phyloP scores from a whole-genome alignment of 2,113 vertebrate genomes.

The Rhinopomastus cyanomelas region DNA sequence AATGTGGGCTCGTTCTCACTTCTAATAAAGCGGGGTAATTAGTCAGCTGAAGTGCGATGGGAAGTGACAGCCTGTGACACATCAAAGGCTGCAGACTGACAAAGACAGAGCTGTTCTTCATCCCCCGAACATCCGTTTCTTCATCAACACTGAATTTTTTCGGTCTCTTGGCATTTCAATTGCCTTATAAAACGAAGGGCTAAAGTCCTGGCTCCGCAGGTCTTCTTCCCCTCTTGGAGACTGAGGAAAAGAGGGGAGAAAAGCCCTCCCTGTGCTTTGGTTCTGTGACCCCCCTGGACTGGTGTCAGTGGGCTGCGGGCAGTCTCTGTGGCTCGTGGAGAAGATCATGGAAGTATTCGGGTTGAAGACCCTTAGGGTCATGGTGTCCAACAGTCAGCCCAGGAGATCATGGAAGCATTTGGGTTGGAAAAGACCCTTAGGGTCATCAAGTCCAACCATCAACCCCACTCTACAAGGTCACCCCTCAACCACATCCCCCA shows the following conservation, averaged over 20 bases:
- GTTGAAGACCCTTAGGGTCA: no score
- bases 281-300: not conserved
- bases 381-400: no score
- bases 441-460: no score
- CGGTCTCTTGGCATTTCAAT: constrained; percentile 74
- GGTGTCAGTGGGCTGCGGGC: not conserved
- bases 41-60: constrained; percentile 71
- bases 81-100: constrained; percentile 68
- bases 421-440: no score
- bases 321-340: no score
- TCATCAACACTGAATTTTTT: constrained; percentile 75
- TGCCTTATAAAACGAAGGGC: constrained; percentile 71
- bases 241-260: not conserved
- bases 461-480: no score
- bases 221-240: constrained; percentile 41
- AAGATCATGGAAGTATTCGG: no score
- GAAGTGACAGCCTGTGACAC: constrained; percentile 74
- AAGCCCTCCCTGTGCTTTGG: not conserved
- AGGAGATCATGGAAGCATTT: no score
- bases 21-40: constrained; percentile 76
- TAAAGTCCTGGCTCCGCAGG: constrained; percentile 68
- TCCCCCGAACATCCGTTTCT: constrained; percentile 68
- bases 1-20: constrained; percentile 72
- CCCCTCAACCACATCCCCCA: no score
- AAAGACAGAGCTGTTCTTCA: constrained; percentile 72